phyloP scores from a whole-genome alignment of 2,113 vertebrate genomes.

The Bombycilla garrulus region DNA sequence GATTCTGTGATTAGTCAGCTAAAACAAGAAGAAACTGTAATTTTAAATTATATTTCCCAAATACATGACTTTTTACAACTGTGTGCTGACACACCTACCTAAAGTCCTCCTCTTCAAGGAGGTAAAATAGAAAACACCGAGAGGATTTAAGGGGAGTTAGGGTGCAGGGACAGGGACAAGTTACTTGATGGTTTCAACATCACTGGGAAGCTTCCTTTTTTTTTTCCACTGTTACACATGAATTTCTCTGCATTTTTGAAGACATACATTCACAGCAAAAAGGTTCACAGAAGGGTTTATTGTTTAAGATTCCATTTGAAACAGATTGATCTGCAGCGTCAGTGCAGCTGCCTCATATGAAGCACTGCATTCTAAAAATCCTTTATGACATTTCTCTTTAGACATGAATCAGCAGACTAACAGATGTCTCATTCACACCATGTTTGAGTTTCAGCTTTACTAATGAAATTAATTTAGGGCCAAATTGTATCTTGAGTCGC shows the following conservation, averaged over 20 bases:
- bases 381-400: conserved; percentile 63
- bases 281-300: conserved; percentile 27
- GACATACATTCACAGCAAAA: neutral
- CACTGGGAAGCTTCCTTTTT: neutral
- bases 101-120: neutral
- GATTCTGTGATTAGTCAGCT: neutral
- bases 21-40: neutral
- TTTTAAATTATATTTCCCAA: neutral
- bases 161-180: neutral
- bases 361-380: conserved; percentile 47
- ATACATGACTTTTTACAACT: rapidly evolving
- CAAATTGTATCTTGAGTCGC: conserved; percentile 50
- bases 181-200: neutral
- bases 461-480: conserved; percentile 67
- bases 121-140: neutral
- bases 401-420: conserved; percentile 62
- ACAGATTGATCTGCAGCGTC: conserved; percentile 34
- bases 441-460: conserved; percentile 61
- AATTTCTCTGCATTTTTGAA: neutral
- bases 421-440: conserved; percentile 71
- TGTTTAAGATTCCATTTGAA: conserved; percentile 26
- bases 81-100: neutral
- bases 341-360: conserved; percentile 52
- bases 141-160: neutral
- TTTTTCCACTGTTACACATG: neutral